Conservation (phyloP, 1,140 invertebrate species). For the Magallana angulata region DNA sequence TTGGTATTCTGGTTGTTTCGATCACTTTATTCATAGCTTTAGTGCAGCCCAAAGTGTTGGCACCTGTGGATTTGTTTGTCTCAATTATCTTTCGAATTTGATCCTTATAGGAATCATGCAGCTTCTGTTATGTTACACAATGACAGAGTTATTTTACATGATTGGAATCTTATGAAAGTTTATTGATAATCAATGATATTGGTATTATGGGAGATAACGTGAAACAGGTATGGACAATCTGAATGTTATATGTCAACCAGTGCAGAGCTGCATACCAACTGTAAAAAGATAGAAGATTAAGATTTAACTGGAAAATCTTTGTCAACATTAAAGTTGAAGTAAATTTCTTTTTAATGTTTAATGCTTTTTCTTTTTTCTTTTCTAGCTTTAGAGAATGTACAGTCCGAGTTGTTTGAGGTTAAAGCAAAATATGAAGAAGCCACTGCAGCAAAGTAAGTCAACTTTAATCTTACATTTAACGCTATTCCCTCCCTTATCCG, state of each 20-base stretch:
- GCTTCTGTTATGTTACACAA: background rate
- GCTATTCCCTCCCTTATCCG: background rate
- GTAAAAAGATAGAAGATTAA: too few species aligned
- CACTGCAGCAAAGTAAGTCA: slow-evolving; percentile 80
- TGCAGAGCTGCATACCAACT: background rate
- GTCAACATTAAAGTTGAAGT: background rate
- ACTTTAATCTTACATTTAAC: background rate
- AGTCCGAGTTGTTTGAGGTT: slow-evolving; percentile 81
- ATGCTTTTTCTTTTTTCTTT: slow-evolving; percentile 51
- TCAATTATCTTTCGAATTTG: background rate
- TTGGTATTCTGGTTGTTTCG: slow-evolving; percentile 15
- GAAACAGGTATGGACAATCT: slow-evolving; percentile 1
- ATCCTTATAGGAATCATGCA: background rate
- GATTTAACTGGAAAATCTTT: too few species aligned
- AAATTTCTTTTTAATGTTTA: slow-evolving; percentile 18
- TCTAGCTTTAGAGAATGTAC: slow-evolving; percentile 78
- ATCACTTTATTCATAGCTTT: slow-evolving; percentile 1
- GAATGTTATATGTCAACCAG: background rate
- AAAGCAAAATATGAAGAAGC: slow-evolving; percentile 81
- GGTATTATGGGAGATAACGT: background rate
- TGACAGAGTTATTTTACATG: background rate
- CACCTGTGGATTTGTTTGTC: slow-evolving; percentile 13
- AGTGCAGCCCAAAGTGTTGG: background rate
- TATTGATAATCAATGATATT: background rate
- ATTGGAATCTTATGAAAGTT: slow-evolving; percentile 9